These are phyloP conservation scores for Hirtodrosophila trivittata DNA, from an alignment of 2,888 invertebrate species.

Conservation along the genomic window DNA sequence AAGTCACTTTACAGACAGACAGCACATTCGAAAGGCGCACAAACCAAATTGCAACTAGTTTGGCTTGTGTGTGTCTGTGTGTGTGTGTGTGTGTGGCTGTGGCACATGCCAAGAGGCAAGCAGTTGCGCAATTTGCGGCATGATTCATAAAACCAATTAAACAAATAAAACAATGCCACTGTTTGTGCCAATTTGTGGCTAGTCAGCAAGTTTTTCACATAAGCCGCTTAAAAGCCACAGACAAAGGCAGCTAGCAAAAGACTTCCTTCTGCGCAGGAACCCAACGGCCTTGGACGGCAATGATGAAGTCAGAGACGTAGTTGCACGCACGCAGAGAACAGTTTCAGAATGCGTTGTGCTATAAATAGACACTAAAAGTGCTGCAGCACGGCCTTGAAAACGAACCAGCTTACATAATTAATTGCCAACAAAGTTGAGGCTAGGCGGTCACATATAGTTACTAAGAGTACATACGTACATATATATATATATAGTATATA, in stretches of 20 bases:
- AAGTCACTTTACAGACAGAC: constrained; percentile 33
- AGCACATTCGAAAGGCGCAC: constrained; percentile 47
- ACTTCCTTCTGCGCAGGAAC: constrained; percentile 70
- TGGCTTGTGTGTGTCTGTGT: too few species aligned
- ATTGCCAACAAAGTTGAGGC: constrained; percentile 61
- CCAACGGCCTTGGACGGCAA: constrained; percentile 48
- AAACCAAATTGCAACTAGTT: constrained; percentile 37
- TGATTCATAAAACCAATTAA: constrained; percentile 70
- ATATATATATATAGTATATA: neutral
- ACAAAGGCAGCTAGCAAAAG: constrained; percentile 42
- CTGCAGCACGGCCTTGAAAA: constrained; percentile 53
- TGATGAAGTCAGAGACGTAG: constrained; percentile 21
- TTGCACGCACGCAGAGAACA: constrained; percentile 67
- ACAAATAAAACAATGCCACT: constrained; percentile 41
- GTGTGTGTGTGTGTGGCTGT: too few species aligned
- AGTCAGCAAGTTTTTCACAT: constrained; percentile 43
- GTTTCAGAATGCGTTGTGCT: constrained; percentile 59
- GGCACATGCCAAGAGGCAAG: constrained; percentile 50
- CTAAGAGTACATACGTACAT: constrained; percentile 2
- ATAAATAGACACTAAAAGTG: constrained; percentile 64
- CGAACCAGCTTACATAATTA: constrained; percentile 72
- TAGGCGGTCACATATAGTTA: constrained; percentile 30
- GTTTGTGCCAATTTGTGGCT: constrained; percentile 27
- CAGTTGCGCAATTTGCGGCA: constrained; percentile 63
- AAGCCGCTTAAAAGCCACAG: constrained; percentile 57